Percentiles rank a stretch among this genome's conserved stretches.
Evolutionary conservation across 1,140 invertebrate species (phyloP).

Genomic region (Zaprionus lachaisei): DNA sequence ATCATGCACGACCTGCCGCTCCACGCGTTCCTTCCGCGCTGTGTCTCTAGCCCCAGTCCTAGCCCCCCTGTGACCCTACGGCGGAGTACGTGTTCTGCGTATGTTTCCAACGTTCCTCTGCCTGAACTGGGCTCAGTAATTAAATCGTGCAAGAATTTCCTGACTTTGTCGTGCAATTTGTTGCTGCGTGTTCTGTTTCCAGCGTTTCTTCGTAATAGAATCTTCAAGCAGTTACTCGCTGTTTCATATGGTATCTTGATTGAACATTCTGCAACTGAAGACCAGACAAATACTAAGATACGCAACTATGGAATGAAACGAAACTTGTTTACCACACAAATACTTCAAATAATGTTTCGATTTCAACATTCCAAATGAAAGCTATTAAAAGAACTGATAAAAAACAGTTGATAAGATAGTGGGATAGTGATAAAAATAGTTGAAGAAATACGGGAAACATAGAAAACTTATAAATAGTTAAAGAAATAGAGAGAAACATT

Average conservation of each 20-base stretch:
- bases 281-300: too few relatives aligned
- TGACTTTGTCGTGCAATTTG: not conserved
- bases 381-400: too few relatives aligned
- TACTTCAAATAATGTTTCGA: too few relatives aligned
- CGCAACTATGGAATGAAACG: too few relatives aligned
- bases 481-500: too few relatives aligned
- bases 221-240: too few relatives aligned
- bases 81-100: not conserved
- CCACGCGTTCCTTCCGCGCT: not conserved
- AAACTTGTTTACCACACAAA: too few relatives aligned
- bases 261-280: too few relatives aligned
- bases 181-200: not conserved
- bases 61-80: not conserved
- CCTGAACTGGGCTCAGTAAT: not conserved
- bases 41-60: not conserved
- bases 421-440: not conserved
- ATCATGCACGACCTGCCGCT: not conserved
- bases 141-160: slow-evolving; percentile 2
- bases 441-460: not conserved
- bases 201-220: not conserved
- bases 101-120: not conserved
- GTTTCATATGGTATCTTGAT: too few relatives aligned
- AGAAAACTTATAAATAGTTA: too few relatives aligned
- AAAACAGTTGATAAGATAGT: too few relatives aligned
- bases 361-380: too few relatives aligned